phyloP scores from a whole-genome alignment of 2,888 invertebrate genomes.

The Brachypalpus laphriformis region DNA sequence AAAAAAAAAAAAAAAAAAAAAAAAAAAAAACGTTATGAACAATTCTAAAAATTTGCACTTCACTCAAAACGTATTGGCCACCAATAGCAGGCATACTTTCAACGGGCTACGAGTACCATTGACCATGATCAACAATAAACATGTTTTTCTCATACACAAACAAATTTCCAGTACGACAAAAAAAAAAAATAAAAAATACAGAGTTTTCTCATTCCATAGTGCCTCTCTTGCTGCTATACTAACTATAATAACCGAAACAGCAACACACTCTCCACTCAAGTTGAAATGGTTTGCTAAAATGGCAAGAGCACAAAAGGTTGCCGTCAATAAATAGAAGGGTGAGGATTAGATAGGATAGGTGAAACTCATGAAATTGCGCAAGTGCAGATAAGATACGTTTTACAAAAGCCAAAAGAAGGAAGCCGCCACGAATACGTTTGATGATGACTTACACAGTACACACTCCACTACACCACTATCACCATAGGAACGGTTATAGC shows the following conservation, averaged over 20 bases:
- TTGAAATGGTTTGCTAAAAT: neutral
- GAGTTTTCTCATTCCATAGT: neutral
- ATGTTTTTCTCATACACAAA: constrained; percentile 8
- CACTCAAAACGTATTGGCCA: constrained; percentile 21
- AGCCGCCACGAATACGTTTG: constrained; percentile 40
- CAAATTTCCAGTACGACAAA: neutral
- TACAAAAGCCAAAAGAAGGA: constrained; percentile 10
- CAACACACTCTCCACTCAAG: neutral
- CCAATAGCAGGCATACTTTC: constrained; percentile 2
- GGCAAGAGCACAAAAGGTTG: neutral
- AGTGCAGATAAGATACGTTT: constrained; percentile 34
- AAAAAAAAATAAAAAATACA: neutral
- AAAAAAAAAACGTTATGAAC: neutral
- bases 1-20: too few species aligned
- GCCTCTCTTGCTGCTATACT: neutral
- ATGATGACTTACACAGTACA: constrained; percentile 5
- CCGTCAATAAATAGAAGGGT: neutral
- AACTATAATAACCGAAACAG: neutral
- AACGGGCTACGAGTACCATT: constrained; percentile 28
- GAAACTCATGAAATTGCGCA: constrained; percentile 29
- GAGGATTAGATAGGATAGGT: constrained; percentile 1
- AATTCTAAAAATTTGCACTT: neutral
- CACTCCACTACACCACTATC: neutral
- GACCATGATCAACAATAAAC: constrained; percentile 48
- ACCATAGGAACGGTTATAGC: neutral